Evolutionary conservation across 2,113 vertebrate species (phyloP).

Genomic region (Cebidichthys violaceus): DNA sequence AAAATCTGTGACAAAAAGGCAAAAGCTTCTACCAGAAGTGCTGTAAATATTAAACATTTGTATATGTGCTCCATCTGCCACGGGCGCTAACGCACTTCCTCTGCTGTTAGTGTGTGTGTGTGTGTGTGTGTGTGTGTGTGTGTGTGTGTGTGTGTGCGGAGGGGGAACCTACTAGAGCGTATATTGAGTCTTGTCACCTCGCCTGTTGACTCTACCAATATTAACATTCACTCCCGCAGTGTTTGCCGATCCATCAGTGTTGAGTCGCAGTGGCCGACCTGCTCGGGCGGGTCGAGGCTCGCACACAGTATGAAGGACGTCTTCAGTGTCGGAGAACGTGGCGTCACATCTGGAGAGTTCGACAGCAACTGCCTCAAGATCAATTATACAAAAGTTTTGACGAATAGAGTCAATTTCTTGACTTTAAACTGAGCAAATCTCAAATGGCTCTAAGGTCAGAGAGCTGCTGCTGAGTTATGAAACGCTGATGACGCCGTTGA

Average conservation of each 20-base stretch:
- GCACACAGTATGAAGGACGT: background rate
- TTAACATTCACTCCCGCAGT: constrained; percentile 62
- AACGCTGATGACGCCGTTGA: constrained; percentile 8
- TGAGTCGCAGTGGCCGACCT: constrained; percentile 30
- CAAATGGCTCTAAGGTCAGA: too few relatives aligned
- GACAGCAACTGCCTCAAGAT: background rate
- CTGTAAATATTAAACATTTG: background rate
- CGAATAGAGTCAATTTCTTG: background rate
- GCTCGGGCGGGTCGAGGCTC: background rate
- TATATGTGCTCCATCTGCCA: constrained; percentile 3
- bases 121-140: too few relatives aligned
- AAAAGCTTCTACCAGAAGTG: background rate
- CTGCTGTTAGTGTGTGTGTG: background rate
- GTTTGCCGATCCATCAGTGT: constrained; percentile 62
- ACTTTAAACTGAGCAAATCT: background rate
- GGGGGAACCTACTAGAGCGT: background rate
- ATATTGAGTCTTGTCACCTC: constrained; percentile 24
- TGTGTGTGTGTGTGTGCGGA: too few relatives aligned
- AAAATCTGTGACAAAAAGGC: background rate
- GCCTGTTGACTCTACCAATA: constrained; percentile 59
- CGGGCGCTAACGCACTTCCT: constrained; percentile 15
- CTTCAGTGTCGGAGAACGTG: background rate
- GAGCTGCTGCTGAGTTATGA: background rate
- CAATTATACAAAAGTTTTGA: background rate
- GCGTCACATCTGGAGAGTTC: background rate